A percentile compares a stretch with the other conserved stretches of the same genome.
Evolutionary conservation across 2,113 vertebrate species (phyloP).

Genomic region (Capreolus pygargus): DNA sequence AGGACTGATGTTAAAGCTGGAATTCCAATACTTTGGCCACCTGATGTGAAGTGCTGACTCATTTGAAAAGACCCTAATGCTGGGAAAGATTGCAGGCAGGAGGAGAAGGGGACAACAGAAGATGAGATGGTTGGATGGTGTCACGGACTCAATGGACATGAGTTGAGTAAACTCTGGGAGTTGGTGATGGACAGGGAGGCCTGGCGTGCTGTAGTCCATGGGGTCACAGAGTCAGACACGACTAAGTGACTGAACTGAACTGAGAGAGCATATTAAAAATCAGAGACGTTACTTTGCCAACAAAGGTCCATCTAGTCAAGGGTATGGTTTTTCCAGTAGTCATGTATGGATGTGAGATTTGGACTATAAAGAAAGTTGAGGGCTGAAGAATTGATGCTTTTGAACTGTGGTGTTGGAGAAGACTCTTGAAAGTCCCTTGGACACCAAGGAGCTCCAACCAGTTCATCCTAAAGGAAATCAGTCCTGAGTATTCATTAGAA

Average conservation of each 20-base stretch:
- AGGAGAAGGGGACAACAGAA: too few species aligned
- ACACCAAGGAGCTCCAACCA: background rate
- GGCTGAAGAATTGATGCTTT: fast-evolving
- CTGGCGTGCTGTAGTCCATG: too few species aligned
- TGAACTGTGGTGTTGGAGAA: background rate
- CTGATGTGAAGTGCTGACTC: too few species aligned
- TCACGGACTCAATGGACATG: background rate
- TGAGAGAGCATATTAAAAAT: too few species aligned
- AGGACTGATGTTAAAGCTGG: too few species aligned
- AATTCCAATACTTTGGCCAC: too few species aligned
- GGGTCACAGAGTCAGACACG: too few species aligned
- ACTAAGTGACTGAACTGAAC: too few species aligned
- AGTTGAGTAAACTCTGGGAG: background rate
- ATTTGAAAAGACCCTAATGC: too few species aligned
- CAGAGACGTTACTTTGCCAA: background rate
- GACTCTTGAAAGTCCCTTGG: background rate
- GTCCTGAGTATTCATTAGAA: background rate
- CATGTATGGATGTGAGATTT: background rate
- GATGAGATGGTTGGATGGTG: too few species aligned
- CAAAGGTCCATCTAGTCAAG: background rate
- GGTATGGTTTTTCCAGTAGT: background rate
- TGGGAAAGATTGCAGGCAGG: too few species aligned
- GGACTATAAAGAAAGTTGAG: background rate
- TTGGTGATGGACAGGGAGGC: too few species aligned
- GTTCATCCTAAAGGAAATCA: background rate